Conservation (phyloP, 2,113 vertebrate genomes). For the Hydropotes inermis region DNA sequence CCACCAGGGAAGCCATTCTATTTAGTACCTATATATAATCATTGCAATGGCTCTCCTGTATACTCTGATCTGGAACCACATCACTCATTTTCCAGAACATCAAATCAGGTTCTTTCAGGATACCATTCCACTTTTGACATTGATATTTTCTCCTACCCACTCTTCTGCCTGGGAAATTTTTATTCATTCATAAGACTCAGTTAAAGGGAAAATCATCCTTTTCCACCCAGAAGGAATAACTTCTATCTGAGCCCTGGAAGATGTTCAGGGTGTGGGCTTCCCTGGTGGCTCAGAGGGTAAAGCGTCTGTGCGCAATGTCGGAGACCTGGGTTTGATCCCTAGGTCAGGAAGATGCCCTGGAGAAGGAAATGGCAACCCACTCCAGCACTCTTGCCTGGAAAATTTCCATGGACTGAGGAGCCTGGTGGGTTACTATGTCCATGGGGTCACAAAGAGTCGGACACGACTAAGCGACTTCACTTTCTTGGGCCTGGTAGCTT, state of each 20-base stretch:
- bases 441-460: neutral
- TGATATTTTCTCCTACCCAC: neutral
- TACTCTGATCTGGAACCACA: neutral
- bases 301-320: fast-evolving
- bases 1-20: neutral
- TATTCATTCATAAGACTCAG: neutral
- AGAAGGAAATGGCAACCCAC: neutral
- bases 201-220: neutral
- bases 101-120: neutral
- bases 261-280: neutral
- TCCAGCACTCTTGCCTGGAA: neutral
- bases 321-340: neutral
- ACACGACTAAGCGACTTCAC: neutral
- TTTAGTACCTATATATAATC: neutral
- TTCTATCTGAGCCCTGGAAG: neutral
- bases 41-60: neutral
- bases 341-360: neutral
- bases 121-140: neutral
- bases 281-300: neutral
- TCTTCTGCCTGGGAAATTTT: neutral
- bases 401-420: neutral
- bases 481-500: neutral
- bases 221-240: neutral
- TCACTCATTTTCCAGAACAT: neutral
- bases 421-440: neutral